These are phyloP conservation scores for Mylabris phalerata DNA, from an alignment of 1,140 invertebrate species.

Conservation along the genomic window DNA sequence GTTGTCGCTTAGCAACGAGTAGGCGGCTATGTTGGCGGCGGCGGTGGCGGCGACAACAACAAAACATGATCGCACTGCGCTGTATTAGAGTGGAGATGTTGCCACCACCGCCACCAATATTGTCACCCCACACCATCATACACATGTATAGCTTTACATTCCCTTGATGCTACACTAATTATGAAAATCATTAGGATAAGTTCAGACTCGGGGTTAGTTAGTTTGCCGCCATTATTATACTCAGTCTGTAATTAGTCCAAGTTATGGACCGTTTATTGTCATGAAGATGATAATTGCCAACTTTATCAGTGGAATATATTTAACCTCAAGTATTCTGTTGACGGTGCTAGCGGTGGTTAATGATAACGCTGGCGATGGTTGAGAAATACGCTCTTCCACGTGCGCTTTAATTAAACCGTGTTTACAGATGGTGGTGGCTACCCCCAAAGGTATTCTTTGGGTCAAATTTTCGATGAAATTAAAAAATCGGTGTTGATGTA, in stretches of 20 bases:
- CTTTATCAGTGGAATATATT: slow-evolving; percentile 21
- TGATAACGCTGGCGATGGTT: too few species aligned
- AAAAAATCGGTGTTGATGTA: too few species aligned
- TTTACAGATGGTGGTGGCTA: too few species aligned
- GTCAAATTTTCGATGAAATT: too few species aligned
- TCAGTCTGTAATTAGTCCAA: slow-evolving; percentile 28
- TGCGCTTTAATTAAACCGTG: slow-evolving; percentile 1
- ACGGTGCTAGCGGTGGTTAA: too few species aligned
- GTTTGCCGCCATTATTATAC: slow-evolving; percentile 19
- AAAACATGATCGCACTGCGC: slow-evolving; percentile 11
- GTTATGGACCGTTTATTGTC: slow-evolving; percentile 35
- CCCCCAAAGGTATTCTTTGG: too few species aligned
- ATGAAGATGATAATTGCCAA: slow-evolving; percentile 33
- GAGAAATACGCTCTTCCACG: background rate
- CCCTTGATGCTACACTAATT: slow-evolving; percentile 29
- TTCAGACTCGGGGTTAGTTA: slow-evolving; percentile 32
- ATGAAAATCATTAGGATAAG: slow-evolving; percentile 36
- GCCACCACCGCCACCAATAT: too few species aligned
- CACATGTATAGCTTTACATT: background rate
- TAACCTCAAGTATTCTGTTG: slow-evolving; percentile 4
- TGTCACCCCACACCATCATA: too few species aligned
- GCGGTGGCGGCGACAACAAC: slow-evolving; percentile 9
- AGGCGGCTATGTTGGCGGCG: background rate
- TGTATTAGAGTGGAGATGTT: too few species aligned
- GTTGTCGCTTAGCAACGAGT: slow-evolving; percentile 11